phyloP scores from a whole-genome alignment of 2,888 invertebrate species.

The Stenoptilia bipunctidactyla region DNA sequence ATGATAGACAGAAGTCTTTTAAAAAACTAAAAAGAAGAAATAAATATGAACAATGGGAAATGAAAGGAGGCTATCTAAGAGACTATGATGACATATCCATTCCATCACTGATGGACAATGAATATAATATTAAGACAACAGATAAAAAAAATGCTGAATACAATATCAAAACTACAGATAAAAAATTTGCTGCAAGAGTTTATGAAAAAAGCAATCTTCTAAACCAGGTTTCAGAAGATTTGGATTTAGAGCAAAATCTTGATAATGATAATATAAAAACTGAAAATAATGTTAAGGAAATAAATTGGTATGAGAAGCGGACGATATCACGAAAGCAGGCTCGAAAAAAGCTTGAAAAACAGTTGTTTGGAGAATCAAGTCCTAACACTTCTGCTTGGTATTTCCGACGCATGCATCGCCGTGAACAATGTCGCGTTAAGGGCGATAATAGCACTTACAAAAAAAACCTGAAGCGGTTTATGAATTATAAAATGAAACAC shows the following conservation, averaged over 20 bases:
- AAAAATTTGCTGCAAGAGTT: constrained; percentile 22
- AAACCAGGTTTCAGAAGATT: constrained; percentile 22
- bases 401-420: constrained; percentile 54
- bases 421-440: constrained; percentile 55
- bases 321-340: constrained; percentile 40
- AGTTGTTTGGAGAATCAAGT: constrained; percentile 38
- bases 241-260: constrained; percentile 9
- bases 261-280: constrained; percentile 13
- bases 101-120: constrained; percentile 32
- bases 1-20: constrained; percentile 40
- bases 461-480: constrained; percentile 37
- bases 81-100: constrained; percentile 47
- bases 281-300: constrained; percentile 23
- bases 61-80: constrained; percentile 51
- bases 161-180: constrained; percentile 24
- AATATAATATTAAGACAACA: constrained; percentile 23
- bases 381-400: constrained; percentile 56
- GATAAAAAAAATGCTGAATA: constrained; percentile 25
- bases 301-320: constrained; percentile 50
- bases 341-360: constrained; percentile 43
- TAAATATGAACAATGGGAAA: constrained; percentile 59
- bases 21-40: constrained; percentile 55
- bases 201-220: constrained; percentile 23
- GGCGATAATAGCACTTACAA: constrained; percentile 43
- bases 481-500: constrained; percentile 52